phyloP scores from a whole-genome alignment of 2,888 invertebrate species.

The Seladonia tumulorum region DNA sequence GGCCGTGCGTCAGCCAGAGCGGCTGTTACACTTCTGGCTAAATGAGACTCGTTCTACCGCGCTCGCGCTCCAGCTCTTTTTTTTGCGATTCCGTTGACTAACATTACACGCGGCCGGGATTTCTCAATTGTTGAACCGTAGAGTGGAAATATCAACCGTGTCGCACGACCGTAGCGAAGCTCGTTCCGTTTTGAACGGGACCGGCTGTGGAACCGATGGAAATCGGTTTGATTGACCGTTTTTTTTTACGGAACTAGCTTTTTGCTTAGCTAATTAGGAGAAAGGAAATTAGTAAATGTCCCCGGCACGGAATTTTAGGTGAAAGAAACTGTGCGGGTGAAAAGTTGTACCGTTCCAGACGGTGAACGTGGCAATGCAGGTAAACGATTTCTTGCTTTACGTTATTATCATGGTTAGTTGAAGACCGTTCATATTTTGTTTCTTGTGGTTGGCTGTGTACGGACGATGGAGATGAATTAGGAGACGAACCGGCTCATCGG shows the following conservation, averaged over 20 bases:
- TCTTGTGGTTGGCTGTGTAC: too few relatives aligned
- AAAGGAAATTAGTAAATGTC: neutral
- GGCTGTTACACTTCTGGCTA: slow-evolving; percentile 43
- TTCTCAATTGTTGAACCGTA: slow-evolving; percentile 4
- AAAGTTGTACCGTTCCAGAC: neutral
- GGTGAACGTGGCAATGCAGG: neutral
- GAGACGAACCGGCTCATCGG: neutral
- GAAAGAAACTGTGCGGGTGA: neutral
- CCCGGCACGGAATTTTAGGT: neutral
- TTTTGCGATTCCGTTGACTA: slow-evolving; percentile 24
- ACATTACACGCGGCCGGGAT: neutral
- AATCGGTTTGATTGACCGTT: neutral
- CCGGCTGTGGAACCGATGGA: neutral
- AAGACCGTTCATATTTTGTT: neutral
- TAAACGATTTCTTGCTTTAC: neutral
- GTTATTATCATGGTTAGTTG: neutral
- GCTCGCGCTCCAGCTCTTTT: neutral
- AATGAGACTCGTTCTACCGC: slow-evolving; percentile 39
- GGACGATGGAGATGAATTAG: neutral
- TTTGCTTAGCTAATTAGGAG: neutral
- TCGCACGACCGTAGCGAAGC: neutral
- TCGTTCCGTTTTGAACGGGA: neutral
- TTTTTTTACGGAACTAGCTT: neutral
- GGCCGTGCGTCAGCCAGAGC: slow-evolving; percentile 29
- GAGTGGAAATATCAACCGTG: neutral